These are phyloP conservation scores for Irena cyanogastra DNA, from an alignment of 2,113 vertebrate genomes.

Conservation along the genomic window DNA sequence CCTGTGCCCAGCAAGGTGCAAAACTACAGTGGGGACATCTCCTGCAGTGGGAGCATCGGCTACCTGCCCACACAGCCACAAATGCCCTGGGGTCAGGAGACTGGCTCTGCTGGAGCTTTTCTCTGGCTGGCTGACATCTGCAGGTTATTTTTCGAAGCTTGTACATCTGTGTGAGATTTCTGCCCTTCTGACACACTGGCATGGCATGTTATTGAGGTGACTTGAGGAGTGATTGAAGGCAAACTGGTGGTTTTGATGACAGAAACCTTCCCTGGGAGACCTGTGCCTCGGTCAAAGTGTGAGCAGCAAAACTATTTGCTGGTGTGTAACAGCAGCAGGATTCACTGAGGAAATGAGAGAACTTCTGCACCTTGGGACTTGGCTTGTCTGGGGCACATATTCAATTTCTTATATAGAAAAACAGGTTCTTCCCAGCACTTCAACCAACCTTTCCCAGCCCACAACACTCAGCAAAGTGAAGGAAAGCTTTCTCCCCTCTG, in stretches of 20 bases:
- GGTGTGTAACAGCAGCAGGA: not conserved
- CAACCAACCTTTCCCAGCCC: not conserved
- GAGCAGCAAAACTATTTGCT: not conserved
- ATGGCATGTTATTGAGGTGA: not conserved
- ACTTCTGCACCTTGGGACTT: not conserved
- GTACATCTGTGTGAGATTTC: not conserved
- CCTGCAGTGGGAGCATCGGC: not conserved
- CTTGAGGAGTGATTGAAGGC: not conserved
- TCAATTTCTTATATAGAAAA: not conserved
- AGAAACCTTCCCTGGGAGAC: not conserved
- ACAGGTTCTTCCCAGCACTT: not conserved
- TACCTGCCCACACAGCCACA: rapidly evolving
- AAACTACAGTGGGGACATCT: not conserved
- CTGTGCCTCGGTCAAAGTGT: not conserved
- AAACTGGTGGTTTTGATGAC: not conserved
- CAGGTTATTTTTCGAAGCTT: not conserved
- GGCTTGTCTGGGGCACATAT: not conserved
- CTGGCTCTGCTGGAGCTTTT: not conserved
- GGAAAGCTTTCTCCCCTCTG: not conserved
- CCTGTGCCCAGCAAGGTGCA: not conserved
- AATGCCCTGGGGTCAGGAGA: not conserved
- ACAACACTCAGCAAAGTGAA: not conserved
- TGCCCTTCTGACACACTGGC: not conserved
- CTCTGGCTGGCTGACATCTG: rapidly evolving
- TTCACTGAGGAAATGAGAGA: not conserved